Percentiles rank a stretch among this genome's conserved stretches.
phyloP scores from a whole-genome alignment of 2,797 vertebrate species.

The Xenentodon cancila region DNA sequence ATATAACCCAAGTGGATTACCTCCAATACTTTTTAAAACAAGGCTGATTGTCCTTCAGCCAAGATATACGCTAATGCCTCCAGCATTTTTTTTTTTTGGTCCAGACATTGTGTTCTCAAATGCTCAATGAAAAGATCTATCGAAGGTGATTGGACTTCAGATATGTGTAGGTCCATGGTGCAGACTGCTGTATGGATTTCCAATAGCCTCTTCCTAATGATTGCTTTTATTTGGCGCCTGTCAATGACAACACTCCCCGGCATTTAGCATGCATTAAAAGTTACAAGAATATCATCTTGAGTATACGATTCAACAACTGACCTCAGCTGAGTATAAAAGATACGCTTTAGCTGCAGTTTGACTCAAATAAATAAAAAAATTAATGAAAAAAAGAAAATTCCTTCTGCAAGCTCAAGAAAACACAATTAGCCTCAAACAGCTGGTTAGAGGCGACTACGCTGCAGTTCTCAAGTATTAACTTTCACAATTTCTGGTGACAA shows the following conservation, averaged over 20 bases:
- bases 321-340: constrained; percentile 20
- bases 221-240: constrained; percentile 52
- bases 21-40: constrained; percentile 11
- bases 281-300: constrained; percentile 29
- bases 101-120: constrained; percentile 33
- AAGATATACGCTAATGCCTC: neutral
- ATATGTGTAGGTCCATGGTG: constrained; percentile 43
- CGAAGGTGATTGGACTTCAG: constrained; percentile 44
- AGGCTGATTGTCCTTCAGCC: constrained; percentile 11
- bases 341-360: constrained; percentile 34
- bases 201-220: constrained; percentile 66
- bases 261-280: constrained; percentile 50
- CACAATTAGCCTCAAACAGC: constrained; percentile 59
- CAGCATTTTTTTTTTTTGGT: constrained; percentile 39
- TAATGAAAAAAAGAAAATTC: constrained; percentile 27
- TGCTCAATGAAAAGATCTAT: constrained; percentile 59
- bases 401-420: constrained; percentile 40
- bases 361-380: neutral
- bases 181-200: constrained; percentile 66
- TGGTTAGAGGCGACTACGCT: constrained; percentile 45
- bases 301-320: constrained; percentile 25
- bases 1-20: constrained; percentile 18
- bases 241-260: constrained; percentile 53
- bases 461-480: constrained; percentile 51
- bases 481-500: constrained; percentile 54